A percentile compares a stretch with the other conserved stretches of the same genome.
Conservation (phyloP, 2,888 invertebrate genomes). For the Xestia ashworthii region DNA sequence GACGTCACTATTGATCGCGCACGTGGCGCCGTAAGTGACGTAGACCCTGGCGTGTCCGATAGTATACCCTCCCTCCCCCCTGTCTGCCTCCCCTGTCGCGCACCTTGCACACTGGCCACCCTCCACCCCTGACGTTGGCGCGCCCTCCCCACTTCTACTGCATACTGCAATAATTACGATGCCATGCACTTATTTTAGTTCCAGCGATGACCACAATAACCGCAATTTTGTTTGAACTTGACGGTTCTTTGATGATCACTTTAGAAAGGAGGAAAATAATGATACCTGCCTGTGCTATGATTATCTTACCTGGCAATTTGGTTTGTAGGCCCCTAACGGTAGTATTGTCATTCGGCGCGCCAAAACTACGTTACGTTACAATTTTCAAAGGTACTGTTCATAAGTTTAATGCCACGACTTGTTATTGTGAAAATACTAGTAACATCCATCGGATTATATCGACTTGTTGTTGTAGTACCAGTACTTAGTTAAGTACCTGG, state of each 20-base stretch:
- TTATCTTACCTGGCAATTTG: slow-evolving; percentile 18
- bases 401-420: slow-evolving; percentile 7
- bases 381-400: slow-evolving; percentile 17
- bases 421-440: slow-evolving; percentile 45
- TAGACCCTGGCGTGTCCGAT: slow-evolving; percentile 83
- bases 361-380: slow-evolving; percentile 11
- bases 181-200: slow-evolving; percentile 59
- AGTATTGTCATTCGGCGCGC: neutral
- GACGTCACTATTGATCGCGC: slow-evolving; percentile 90
- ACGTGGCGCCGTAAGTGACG: slow-evolving; percentile 90
- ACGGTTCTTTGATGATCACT: slow-evolving; percentile 19
- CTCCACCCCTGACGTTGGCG: slow-evolving; percentile 48
- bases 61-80: slow-evolving; percentile 79
- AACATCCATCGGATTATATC: slow-evolving; percentile 39
- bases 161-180: slow-evolving; percentile 70
- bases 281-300: neutral
- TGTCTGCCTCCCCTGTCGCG: slow-evolving; percentile 62
- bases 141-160: slow-evolving; percentile 68
- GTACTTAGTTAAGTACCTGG: slow-evolving; percentile 65
- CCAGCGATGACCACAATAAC: slow-evolving; percentile 50
- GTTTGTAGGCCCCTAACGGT: slow-evolving; percentile 26
- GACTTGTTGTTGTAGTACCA: slow-evolving; percentile 54
- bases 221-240: slow-evolving; percentile 36
- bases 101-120: slow-evolving; percentile 57
- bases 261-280: slow-evolving; percentile 47